These are phyloP conservation scores for Drosophila tsacasi DNA, from an alignment of 1,140 invertebrate species.

Conservation along the genomic window DNA sequence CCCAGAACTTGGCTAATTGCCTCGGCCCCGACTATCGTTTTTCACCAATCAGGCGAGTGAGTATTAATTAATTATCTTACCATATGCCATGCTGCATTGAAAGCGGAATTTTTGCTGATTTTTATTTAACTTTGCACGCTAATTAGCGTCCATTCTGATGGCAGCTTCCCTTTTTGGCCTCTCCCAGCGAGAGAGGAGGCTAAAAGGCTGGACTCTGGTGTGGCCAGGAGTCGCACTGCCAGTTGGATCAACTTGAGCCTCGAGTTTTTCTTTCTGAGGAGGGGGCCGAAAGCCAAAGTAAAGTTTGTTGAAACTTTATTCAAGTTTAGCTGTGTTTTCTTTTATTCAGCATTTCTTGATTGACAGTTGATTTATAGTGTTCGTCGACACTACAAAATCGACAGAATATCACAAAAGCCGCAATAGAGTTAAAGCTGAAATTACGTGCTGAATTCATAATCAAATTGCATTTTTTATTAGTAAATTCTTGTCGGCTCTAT, in stretches of 20 bases:
- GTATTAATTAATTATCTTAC: constrained; percentile 74
- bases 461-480: not conserved
- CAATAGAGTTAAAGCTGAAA: not conserved
- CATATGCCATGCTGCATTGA: constrained; percentile 71
- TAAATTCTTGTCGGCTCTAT: not conserved
- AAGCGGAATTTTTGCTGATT: constrained; percentile 66
- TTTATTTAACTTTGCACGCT: constrained; percentile 68
- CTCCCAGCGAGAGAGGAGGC: not conserved
- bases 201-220: not conserved
- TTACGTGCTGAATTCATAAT: not conserved
- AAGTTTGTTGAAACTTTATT: constrained; percentile 39
- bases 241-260: constrained; percentile 34
- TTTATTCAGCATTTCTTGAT: constrained; percentile 39
- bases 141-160: constrained; percentile 66
- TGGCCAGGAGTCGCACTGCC: constrained; percentile 23
- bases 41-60: constrained; percentile 69
- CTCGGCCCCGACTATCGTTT: constrained; percentile 52
- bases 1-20: constrained; percentile 69
- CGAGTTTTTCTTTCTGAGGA: constrained; percentile 26
- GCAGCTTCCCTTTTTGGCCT: constrained; percentile 35
- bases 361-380: constrained; percentile 49
- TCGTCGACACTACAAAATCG: constrained; percentile 18
- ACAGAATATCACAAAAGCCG: not conserved
- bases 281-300: constrained; percentile 2
- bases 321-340: constrained; percentile 38